A percentile compares a stretch with the other conserved stretches of the same genome.
These are phyloP conservation scores for Heterocephalus glaber DNA, from an alignment of 2,113 vertebrate species.

Conservation along the genomic window DNA sequence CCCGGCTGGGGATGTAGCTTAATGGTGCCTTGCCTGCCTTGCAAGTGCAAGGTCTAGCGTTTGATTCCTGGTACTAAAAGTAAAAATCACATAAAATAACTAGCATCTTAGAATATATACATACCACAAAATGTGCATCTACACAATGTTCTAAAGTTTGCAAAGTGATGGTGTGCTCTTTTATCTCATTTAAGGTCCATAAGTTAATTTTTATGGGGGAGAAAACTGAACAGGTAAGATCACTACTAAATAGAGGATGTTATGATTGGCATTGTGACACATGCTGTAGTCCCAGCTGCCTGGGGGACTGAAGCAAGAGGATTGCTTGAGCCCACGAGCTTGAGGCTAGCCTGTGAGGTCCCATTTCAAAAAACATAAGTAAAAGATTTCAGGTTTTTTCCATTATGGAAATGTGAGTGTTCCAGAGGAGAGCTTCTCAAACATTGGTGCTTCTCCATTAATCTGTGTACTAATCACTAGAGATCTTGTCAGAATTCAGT, in stretches of 20 bases:
- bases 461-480: neutral
- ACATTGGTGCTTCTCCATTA: neutral
- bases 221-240: neutral
- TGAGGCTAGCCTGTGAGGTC: neutral
- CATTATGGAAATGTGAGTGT: neutral
- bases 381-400: neutral
- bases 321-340: neutral
- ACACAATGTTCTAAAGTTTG: neutral
- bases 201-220: neutral
- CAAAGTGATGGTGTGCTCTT: neutral
- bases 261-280: fast-evolving
- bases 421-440: neutral
- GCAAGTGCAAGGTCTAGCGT: too few species aligned
- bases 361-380: neutral
- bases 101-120: neutral
- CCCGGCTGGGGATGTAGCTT: too few species aligned
- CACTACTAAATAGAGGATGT: neutral
- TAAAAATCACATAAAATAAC: neutral
- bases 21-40: too few species aligned
- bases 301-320: neutral
- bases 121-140: neutral
- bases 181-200: conserved; percentile 1
- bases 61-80: too few species aligned
- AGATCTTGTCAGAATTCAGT: neutral
- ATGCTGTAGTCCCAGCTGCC: neutral